Percentiles rank a stretch among this genome's conserved stretches.
Conservation (phyloP, 2,797 vertebrate species). For the Gallinago nigripennis region DNA sequence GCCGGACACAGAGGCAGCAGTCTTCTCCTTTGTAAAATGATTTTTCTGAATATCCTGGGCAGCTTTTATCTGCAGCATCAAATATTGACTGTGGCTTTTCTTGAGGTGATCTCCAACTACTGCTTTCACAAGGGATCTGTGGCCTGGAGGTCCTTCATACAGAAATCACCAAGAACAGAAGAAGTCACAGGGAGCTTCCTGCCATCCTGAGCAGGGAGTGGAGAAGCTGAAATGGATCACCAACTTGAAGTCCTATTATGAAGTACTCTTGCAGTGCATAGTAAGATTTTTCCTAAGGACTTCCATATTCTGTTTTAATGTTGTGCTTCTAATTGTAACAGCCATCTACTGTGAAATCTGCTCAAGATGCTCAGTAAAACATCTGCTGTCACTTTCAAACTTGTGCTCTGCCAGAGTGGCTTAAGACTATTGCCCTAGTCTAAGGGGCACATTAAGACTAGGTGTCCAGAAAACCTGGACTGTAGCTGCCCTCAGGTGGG, state of each 20-base stretch:
- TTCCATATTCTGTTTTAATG: background rate
- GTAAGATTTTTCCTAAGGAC: background rate
- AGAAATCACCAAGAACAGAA: background rate
- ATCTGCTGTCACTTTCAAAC: background rate
- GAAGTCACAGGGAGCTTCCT: background rate
- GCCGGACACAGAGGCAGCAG: background rate
- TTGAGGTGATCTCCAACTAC: background rate
- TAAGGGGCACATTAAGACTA: too few relatives aligned
- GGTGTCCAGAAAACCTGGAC: background rate
- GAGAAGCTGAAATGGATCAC: background rate
- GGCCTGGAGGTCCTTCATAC: background rate
- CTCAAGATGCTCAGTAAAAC: background rate
- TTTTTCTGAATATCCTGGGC: background rate
- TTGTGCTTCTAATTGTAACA: background rate
- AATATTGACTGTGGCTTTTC: background rate
- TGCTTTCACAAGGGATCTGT: background rate
- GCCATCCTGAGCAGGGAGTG: background rate
- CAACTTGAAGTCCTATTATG: accelerated
- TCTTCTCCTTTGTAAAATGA: background rate
- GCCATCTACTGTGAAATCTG: background rate
- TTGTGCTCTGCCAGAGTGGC: background rate
- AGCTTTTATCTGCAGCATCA: background rate
- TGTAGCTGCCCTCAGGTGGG: background rate
- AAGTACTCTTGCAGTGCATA: background rate
- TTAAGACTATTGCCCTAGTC: background rate